Evolutionary conservation across 2,797 vertebrate species (phyloP).

Genomic region (Cryptoprocta ferox): DNA sequence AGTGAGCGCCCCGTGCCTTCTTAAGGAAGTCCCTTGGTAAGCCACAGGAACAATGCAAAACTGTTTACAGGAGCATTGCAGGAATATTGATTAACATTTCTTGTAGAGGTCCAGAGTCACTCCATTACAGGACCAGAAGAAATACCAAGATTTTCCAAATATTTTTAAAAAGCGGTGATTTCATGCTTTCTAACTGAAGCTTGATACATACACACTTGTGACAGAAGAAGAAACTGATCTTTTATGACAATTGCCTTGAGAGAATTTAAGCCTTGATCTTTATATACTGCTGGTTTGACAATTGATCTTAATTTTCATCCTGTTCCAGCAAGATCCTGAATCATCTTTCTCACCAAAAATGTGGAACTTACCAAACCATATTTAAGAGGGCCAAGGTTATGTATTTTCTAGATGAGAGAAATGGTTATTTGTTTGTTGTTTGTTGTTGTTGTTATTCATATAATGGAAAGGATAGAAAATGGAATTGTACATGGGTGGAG

Average conservation of each 20-base stretch:
- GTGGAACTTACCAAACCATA: slow-evolving; percentile 79
- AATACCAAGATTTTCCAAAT: slow-evolving; percentile 27
- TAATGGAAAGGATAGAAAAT: slow-evolving; percentile 43
- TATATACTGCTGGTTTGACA: slow-evolving; percentile 53
- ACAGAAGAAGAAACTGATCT: slow-evolving; percentile 37
- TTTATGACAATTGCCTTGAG: slow-evolving; percentile 28
- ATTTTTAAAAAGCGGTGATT: slow-evolving; percentile 45
- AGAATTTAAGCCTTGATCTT: slow-evolving; percentile 53
- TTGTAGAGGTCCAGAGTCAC: slow-evolving; percentile 69
- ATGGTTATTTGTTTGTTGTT: neutral
- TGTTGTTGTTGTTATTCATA: neutral
- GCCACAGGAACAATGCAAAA: slow-evolving; percentile 63
- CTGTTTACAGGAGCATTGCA: slow-evolving; percentile 47
- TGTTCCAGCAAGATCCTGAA: slow-evolving; percentile 57
- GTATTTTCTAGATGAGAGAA: slow-evolving; percentile 55
- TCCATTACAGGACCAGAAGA: slow-evolving; percentile 68
- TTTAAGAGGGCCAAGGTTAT: slow-evolving; percentile 74
- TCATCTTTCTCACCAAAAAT: slow-evolving; percentile 74
- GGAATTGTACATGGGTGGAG: slow-evolving; percentile 71
- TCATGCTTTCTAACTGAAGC: slow-evolving; percentile 70
- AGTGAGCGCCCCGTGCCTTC: slow-evolving; percentile 73
- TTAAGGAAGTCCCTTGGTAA: slow-evolving; percentile 63
- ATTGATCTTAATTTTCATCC: slow-evolving; percentile 66
- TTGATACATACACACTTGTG: slow-evolving; percentile 53
- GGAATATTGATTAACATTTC: slow-evolving; percentile 71